phyloP scores from a whole-genome alignment of 2,797 vertebrate genomes.

The Semaprochilodus insignis region DNA sequence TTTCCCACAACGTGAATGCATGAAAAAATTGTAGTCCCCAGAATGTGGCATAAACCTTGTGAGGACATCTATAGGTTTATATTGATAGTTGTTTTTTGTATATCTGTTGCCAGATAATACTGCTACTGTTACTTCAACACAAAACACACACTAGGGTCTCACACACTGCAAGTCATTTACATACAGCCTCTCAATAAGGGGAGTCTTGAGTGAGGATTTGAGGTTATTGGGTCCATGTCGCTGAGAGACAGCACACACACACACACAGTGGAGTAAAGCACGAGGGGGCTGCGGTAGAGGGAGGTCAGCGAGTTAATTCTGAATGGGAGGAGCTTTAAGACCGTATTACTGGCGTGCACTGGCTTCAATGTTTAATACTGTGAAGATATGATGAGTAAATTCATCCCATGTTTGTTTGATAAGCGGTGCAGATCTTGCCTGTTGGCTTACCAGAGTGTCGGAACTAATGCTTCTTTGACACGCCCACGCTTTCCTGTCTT shows the following conservation, averaged over 20 bases:
- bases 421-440: not conserved
- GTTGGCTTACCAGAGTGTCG: not conserved
- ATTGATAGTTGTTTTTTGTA: no score
- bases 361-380: not conserved
- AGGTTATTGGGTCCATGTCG: not conserved
- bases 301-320: not conserved
- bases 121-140: no score
- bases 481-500: constrained; percentile 9
- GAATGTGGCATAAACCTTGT: no score
- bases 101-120: no score
- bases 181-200: not conserved
- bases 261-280: not conserved
- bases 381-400: not conserved
- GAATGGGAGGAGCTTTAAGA: not conserved
- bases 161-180: not conserved
- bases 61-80: no score
- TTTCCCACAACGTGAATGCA: no score
- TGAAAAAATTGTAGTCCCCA: no score
- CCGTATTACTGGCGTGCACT: not conserved
- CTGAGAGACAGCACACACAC: not conserved
- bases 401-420: not conserved
- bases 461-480: constrained; percentile 5
- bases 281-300: no score
- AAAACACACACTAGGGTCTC: no score
- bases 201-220: not conserved